Conservation (phyloP, 2,888 invertebrate species). For the Asteroscopus sphinx region DNA sequence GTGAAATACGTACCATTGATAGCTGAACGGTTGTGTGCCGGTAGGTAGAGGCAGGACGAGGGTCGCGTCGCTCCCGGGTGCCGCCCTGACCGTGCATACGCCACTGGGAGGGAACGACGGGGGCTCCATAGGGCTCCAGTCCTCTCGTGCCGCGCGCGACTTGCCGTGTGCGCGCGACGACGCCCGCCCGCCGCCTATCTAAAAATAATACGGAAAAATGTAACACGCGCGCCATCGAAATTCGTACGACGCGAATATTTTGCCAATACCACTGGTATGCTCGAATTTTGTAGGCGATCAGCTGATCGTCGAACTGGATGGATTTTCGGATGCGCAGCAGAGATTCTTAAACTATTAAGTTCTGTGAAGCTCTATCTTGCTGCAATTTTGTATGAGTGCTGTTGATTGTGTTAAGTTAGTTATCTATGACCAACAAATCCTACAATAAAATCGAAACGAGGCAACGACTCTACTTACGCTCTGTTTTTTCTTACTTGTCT, state of each 20-base stretch:
- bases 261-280: conserved; percentile 71
- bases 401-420: no score
- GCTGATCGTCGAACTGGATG: conserved; percentile 59
- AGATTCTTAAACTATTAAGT: background rate
- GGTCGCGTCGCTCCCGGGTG: conserved; percentile 75
- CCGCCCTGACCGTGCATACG: conserved; percentile 74
- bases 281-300: conserved; percentile 56
- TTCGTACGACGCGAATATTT: conserved; percentile 84
- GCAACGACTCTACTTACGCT: no score
- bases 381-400: background rate
- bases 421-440: no score
- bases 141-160: conserved; percentile 85
- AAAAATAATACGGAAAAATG: conserved; percentile 88
- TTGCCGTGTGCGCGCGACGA: conserved; percentile 79
- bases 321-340: background rate
- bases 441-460: no score
- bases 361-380: background rate
- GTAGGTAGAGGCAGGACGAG: conserved; percentile 73
- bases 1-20: conserved; percentile 76
- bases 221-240: conserved; percentile 78
- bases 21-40: conserved; percentile 82
- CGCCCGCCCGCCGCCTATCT: conserved; percentile 85
- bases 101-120: conserved; percentile 77
- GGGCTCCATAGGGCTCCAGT: conserved; percentile 86
- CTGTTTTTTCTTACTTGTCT: no score